Base-by-base conservation (phyloP, 2,113 vertebrate genomes). In the Apeltes quadracus region DNA sequence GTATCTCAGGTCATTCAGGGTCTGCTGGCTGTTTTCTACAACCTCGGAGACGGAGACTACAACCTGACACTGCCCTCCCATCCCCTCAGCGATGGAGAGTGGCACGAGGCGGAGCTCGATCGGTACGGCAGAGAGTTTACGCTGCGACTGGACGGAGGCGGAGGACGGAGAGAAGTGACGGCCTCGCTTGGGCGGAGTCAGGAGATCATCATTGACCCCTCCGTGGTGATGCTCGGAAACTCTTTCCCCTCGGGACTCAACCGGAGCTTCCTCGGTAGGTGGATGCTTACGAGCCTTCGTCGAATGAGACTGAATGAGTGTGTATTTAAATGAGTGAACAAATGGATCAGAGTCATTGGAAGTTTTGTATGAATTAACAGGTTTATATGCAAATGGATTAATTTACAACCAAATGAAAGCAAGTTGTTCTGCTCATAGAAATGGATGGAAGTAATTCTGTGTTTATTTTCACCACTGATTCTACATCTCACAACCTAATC, bases 31-130 rank as follows among this genome's bases (percentile, higher is more conserved):
- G 95, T 94, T 75, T 94, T 94, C 16, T 96, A 94, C 90, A 96
- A 96, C 88, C 92, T 96, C 7, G 95, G 96, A 25, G 96, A 97
- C 36, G 95, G 95, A 23, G 92, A 95, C 61, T 92, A 91, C 77
- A 93, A 93, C 83, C 55, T 96, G 44, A 95, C 90, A 0, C 93
- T 96, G 79, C 90, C 94, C 20, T 91, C 90, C 77, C 92, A 93
- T 80, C 94, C 71, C 48, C 83, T 96, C 29, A 90, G 94, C 74
- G 94, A 96, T 2, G 96, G 96, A 22, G 95, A 96, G 56, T 97
- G 96, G 96, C 94, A 96, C 18, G 92, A 94, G 18, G 79, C 95
- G 81, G 91, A 93, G 76, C 74, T 96, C 88, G 95, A 96, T 78
- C 95, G 95, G 39, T 92, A 90, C 1, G 95, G 95, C 78, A 94